Evolutionary conservation across 2,888 invertebrate genomes (phyloP).

Genomic region (Pelosia muscerda): DNA sequence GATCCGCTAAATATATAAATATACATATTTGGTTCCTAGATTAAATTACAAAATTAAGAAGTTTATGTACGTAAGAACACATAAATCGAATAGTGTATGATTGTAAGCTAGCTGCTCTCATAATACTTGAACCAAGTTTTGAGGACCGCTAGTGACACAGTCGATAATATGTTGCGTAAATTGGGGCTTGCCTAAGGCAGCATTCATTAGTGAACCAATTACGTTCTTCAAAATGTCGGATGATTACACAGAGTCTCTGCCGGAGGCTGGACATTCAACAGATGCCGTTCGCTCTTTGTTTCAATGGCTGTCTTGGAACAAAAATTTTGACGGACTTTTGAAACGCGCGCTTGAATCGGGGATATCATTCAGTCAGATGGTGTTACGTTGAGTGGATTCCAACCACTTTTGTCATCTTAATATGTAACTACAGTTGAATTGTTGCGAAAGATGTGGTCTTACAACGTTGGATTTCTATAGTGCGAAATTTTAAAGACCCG

Average conservation of each 20-base stretch:
- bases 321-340: conserved; percentile 60
- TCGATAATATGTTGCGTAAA: conserved; percentile 79
- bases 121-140: conserved; percentile 45
- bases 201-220: conserved; percentile 82
- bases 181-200: conserved; percentile 80
- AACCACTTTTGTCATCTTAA: conserved; percentile 20
- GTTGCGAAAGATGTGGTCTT: not conserved
- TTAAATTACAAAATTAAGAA: conserved; percentile 42
- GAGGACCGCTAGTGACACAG: conserved; percentile 72
- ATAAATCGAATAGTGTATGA: conserved; percentile 44
- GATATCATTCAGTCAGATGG: conserved; percentile 44
- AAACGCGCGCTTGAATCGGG: conserved; percentile 45
- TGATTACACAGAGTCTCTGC: conserved; percentile 77
- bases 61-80: conserved; percentile 22
- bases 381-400: conserved; percentile 27
- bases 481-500: too few relatives aligned
- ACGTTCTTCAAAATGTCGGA: conserved; percentile 79
- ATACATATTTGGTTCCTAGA: too few relatives aligned
- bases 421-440: not conserved
- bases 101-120: conserved; percentile 39
- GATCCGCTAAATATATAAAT: too few relatives aligned
- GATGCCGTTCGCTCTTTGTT: conserved; percentile 77
- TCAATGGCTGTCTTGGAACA: conserved; percentile 63
- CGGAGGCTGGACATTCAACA: conserved; percentile 72
- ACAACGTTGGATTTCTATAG: not conserved